Conservation (phyloP, 1,140 invertebrate species). For the Drosophila tani region DNA sequence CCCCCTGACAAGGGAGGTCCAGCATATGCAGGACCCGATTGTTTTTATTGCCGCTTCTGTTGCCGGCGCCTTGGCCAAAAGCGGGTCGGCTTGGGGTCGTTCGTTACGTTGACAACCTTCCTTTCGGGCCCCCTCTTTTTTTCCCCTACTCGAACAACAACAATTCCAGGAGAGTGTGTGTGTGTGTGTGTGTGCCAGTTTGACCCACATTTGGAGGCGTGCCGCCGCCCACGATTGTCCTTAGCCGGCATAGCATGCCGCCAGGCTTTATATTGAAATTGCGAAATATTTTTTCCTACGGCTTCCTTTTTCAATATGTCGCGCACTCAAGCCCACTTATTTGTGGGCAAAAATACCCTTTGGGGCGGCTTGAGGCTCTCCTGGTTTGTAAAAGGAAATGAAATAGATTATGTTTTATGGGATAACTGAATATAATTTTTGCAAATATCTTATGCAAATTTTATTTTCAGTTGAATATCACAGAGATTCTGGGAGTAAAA, state of each 20-base stretch:
- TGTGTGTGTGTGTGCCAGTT: conserved; percentile 41
- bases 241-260: conserved; percentile 51
- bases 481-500: no score
- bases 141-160: conserved; percentile 20
- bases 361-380: background rate
- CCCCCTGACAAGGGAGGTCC: conserved; percentile 15
- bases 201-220: conserved; percentile 78
- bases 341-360: conserved; percentile 28
- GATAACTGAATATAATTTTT: background rate
- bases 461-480: background rate
- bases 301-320: conserved; percentile 63
- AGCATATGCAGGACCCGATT: conserved; percentile 41
- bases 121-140: background rate
- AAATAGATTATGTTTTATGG: background rate
- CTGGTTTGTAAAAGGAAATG: conserved; percentile 9
- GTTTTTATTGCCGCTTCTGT: conserved; percentile 44
- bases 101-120: conserved; percentile 76
- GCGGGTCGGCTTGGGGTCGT: conserved; percentile 63
- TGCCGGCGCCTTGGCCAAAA: conserved; percentile 66
- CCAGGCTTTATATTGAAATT: conserved; percentile 77
- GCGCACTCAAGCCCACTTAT: conserved; percentile 26
- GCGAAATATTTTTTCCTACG: conserved; percentile 52
- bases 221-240: conserved; percentile 50
- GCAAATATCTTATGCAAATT: background rate
- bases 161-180: conserved; percentile 34